Evolutionary conservation across 1,140 invertebrate genomes (phyloP).

Genomic region (Eulimnadia texana): DNA sequence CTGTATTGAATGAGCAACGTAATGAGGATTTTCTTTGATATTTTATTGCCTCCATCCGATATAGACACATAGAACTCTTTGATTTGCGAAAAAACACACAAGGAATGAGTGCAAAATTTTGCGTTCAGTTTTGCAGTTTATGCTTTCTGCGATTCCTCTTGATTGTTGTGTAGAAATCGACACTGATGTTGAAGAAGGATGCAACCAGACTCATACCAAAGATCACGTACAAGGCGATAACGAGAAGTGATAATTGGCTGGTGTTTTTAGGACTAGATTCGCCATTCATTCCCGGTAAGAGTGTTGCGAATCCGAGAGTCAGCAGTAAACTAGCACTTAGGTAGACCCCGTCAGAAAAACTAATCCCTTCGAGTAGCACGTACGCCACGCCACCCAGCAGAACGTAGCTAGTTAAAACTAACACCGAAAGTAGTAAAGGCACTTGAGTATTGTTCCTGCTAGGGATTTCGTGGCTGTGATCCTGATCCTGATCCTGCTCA

Average conservation of each 20-base stretch:
- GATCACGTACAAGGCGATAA: slow-evolving; percentile 1
- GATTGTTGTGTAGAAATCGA: not conserved
- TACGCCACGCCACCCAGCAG: not conserved
- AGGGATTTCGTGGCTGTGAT: not conserved
- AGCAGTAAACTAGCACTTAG: slow-evolving; percentile 1
- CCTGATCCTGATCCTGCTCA: not conserved
- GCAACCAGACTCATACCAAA: slow-evolving; percentile 1
- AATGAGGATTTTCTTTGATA: too few species aligned
- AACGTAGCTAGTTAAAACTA: not conserved
- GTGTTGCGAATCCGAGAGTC: slow-evolving; percentile 2
- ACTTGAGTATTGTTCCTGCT: not conserved
- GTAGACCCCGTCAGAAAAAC: not conserved
- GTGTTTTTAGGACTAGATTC: not conserved
- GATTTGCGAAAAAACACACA: too few species aligned
- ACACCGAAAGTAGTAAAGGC: slow-evolving; percentile 1
- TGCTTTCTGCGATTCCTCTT: not conserved
- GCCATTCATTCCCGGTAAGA: slow-evolving; percentile 3
- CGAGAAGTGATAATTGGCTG: not conserved
- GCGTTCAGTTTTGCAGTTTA: not conserved
- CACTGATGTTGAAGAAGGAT: not conserved
- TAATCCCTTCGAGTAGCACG: not conserved
- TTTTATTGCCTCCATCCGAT: too few species aligned
- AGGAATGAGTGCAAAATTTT: too few species aligned
- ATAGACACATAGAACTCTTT: too few species aligned
- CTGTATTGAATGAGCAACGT: too few species aligned